Conservation (phyloP, 37 sponge, comb jelly and placozoan genomes). For the Halisarca cf. caerulea region DNA sequence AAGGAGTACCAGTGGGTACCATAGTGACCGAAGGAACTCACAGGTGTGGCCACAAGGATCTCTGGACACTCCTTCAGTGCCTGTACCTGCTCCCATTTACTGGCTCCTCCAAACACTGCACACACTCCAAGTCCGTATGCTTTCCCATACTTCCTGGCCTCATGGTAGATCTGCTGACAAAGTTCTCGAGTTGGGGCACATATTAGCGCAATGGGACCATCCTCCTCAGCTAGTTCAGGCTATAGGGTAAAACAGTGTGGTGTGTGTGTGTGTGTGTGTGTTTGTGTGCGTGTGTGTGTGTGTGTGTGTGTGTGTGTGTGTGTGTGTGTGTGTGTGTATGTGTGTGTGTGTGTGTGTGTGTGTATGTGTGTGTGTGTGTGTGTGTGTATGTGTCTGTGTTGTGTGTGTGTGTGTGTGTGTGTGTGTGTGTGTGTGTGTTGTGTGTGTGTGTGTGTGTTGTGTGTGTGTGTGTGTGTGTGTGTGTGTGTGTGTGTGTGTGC, state of each 20-base stretch:
- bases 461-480: background rate
- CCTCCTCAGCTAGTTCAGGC: slow-evolving; percentile 88
- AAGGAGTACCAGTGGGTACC: too few relatives aligned
- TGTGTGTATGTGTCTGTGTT: background rate
- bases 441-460: background rate
- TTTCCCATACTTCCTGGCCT: slow-evolving; percentile 85
- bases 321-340: slow-evolving; percentile 42
- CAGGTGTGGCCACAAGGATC: slow-evolving; percentile 95
- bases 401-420: background rate
- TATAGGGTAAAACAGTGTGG: slow-evolving; percentile 17
- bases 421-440: too few relatives aligned
- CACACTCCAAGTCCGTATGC: slow-evolving; percentile 77
- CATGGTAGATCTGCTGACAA: slow-evolving; percentile 97
- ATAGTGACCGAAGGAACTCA: slow-evolving; percentile 41
- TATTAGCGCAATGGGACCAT: slow-evolving; percentile 95
- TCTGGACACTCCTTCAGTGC: slow-evolving; percentile 92
- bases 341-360: slow-evolving; percentile 37
- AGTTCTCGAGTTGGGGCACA: slow-evolving; percentile 98
- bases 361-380: slow-evolving; percentile 42
- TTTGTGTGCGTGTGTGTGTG: slow-evolving; percentile 43
- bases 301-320: background rate
- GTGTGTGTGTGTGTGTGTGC: slow-evolving; percentile 25
- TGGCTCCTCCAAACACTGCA: slow-evolving; percentile 93
- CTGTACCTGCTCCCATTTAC: slow-evolving; percentile 92
- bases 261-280: too few relatives aligned